These are phyloP conservation scores for Galeopterus variegatus DNA, from an alignment of 2,113 vertebrate genomes.

Conservation along the genomic window DNA sequence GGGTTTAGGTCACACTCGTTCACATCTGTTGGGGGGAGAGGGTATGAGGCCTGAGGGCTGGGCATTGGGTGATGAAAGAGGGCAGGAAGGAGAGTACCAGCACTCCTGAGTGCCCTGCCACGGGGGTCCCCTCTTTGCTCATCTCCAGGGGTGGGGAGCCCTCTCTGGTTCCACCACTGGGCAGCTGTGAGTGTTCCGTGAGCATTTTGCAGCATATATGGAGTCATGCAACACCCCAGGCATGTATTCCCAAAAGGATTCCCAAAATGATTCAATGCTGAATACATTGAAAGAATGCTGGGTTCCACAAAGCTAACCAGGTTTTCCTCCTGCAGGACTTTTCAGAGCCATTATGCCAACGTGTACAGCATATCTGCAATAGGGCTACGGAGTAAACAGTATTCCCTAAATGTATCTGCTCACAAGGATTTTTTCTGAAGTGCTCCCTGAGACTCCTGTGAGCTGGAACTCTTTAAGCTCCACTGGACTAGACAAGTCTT, in stretches of 20 bases:
- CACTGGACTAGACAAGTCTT: not conserved
- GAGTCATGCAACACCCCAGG: fast-evolving
- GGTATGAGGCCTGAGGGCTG: not conserved
- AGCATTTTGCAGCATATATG: fast-evolving
- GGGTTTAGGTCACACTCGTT: constrained; percentile 96
- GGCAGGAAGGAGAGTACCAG: not conserved
- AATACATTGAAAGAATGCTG: no score
- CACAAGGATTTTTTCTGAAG: not conserved
- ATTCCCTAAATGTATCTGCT: not conserved
- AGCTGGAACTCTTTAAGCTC: not conserved
- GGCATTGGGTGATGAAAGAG: not conserved
- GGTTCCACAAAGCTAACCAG: not conserved
- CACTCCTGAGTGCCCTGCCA: not conserved
- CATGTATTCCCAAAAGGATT: fast-evolving
- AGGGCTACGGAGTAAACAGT: not conserved
- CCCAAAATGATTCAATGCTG: no score
- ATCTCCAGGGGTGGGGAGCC: fast-evolving
- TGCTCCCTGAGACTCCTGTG: not conserved
- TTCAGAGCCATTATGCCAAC: not conserved
- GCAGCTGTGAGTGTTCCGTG: fast-evolving
- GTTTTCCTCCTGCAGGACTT: not conserved
- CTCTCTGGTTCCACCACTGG: not conserved
- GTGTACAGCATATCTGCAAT: not conserved
- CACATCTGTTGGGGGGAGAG: constrained; percentile 90
- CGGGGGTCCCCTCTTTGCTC: fast-evolving